phyloP scores from a whole-genome alignment of 30 jellyfish, hydroid and myxozoan genomes.

The Aurelia aurita complex sp. Pacific region DNA sequence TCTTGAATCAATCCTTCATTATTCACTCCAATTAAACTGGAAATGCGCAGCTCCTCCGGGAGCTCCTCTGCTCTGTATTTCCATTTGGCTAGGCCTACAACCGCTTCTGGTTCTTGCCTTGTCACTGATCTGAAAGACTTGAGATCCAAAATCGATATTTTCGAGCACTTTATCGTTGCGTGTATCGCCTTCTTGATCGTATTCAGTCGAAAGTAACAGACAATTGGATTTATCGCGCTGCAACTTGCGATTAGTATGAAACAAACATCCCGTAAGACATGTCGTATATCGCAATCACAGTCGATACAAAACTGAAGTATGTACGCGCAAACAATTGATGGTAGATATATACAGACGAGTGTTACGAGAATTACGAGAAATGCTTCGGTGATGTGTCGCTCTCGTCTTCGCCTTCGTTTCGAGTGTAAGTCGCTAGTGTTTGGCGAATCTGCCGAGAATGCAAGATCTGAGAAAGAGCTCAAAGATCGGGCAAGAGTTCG shows the following conservation, averaged over 20 bases:
- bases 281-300: constrained; percentile 79
- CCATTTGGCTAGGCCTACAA: not conserved
- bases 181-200: constrained; percentile 73
- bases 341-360: constrained; percentile 59
- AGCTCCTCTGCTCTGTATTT: not conserved
- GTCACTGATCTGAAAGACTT: not conserved
- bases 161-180: constrained; percentile 11
- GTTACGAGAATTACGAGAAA: constrained; percentile 55
- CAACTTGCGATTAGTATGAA: constrained; percentile 54
- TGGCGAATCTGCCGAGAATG: not conserved
- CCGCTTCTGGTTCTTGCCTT: not conserved
- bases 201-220: constrained; percentile 73
- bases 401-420: constrained; percentile 16
- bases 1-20: not conserved
- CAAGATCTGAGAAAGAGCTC: not conserved
- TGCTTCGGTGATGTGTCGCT: constrained; percentile 53
- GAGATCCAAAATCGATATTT: not conserved
- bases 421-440: not conserved
- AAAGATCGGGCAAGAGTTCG: constrained; percentile 2
- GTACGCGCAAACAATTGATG: constrained; percentile 71
- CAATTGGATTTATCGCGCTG: constrained; percentile 87
- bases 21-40: not conserved
- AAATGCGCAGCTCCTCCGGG: not conserved
- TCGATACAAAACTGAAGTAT: constrained; percentile 78
- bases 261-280: constrained; percentile 80